These are phyloP conservation scores for Elymnias hypermnestra DNA, from an alignment of 1,140 invertebrate genomes.

Conservation along the genomic window DNA sequence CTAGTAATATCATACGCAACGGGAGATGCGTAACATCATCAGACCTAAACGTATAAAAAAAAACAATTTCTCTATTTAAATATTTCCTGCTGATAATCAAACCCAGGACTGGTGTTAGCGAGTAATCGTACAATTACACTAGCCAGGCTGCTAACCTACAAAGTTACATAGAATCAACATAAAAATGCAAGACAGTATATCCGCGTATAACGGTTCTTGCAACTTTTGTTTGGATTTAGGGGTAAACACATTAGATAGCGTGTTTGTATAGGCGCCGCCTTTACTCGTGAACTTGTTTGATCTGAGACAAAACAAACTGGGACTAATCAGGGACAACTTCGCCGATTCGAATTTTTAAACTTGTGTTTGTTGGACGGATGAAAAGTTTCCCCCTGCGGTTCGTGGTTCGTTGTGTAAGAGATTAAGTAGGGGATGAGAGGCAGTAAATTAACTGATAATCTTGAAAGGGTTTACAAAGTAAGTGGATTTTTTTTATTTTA, in stretches of 20 bases:
- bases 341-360: conserved; percentile 51
- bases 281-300: conserved; percentile 56
- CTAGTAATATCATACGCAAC: too few species aligned
- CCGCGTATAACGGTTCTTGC: conserved; percentile 34
- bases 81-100: too few species aligned
- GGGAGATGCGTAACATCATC: too few species aligned
- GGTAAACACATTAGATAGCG: conserved; percentile 67
- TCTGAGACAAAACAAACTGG: conserved; percentile 55
- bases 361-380: conserved; percentile 22
- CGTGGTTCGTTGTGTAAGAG: conserved; percentile 5
- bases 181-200: conserved; percentile 48
- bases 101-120: too few species aligned
- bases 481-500: too few species aligned
- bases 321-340: conserved; percentile 57
- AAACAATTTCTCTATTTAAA: too few species aligned
- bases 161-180: too few species aligned
- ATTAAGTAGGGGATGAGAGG: conserved; percentile 7
- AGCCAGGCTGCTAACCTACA: too few species aligned
- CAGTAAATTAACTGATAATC: conserved; percentile 1
- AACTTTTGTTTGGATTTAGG: conserved; percentile 67
- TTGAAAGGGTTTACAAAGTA: conserved; percentile 1
- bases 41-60: too few species aligned
- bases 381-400: conserved; percentile 20
- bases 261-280: conserved; percentile 62
- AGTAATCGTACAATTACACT: too few species aligned